Evolutionary conservation across 92 coral and sea anemone species (phyloP).

Genomic region (Bergia puertoricense): DNA sequence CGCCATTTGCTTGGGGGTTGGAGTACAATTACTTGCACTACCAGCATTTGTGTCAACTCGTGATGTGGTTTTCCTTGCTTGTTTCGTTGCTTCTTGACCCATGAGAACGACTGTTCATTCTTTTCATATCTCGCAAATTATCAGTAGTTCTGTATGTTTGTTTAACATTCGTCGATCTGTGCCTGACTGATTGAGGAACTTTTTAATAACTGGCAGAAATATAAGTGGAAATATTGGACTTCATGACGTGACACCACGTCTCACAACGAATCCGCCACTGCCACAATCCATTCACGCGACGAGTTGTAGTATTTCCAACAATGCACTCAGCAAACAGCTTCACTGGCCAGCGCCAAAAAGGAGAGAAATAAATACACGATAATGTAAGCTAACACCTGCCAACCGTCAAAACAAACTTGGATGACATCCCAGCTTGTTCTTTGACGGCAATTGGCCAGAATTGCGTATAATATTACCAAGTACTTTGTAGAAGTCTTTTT

Average conservation of each 20-base stretch:
- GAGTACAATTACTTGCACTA: background rate
- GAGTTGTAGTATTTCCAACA: background rate
- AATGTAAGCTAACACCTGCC: background rate
- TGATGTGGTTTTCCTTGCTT: slow-evolving; percentile 30
- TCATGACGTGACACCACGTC: background rate
- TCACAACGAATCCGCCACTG: background rate
- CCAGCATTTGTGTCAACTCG: slow-evolving; percentile 18
- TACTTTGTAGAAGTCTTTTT: background rate
- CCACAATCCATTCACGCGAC: slow-evolving; percentile 20
- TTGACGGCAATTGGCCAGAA: too few species aligned
- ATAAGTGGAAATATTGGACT: too few species aligned
- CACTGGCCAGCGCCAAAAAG: background rate
- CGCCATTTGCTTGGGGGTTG: slow-evolving; percentile 18
- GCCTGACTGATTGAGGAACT: too few species aligned
- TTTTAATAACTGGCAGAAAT: too few species aligned
- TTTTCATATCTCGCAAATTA: background rate
- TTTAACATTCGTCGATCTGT: slow-evolving; percentile 2
- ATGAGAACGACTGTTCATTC: slow-evolving; percentile 2
- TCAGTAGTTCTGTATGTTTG: background rate
- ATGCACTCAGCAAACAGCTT: too few species aligned
- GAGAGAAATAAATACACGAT: background rate
- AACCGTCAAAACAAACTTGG: background rate
- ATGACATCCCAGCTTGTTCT: too few species aligned
- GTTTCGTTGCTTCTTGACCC: slow-evolving; percentile 45
- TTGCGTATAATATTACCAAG: background rate